Evolutionary conservation across 2,113 vertebrate species (phyloP).

Genomic region (Pao palembangensis): DNA sequence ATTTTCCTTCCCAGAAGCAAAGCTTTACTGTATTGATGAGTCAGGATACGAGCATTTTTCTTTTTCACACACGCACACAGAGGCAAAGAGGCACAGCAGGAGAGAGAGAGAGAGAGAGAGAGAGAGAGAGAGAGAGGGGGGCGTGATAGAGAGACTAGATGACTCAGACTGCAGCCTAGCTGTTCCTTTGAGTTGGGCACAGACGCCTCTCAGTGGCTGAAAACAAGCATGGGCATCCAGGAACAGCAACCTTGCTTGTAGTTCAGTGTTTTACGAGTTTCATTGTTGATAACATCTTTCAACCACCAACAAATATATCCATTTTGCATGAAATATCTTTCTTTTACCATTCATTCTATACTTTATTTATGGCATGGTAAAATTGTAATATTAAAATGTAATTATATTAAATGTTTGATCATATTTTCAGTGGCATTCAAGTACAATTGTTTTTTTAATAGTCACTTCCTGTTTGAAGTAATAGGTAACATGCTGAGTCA

Average conservation of each 20-base stretch:
- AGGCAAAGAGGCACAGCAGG: conserved; percentile 1
- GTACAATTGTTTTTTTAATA: neutral
- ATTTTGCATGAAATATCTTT: neutral
- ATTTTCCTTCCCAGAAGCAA: conserved; percentile 26
- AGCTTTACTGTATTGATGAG: conserved; percentile 36
- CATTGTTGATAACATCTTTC: neutral
- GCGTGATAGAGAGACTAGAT: conserved; percentile 18
- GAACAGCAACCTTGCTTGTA: neutral
- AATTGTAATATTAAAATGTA: no score
- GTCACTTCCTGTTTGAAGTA: neutral
- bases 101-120: neutral
- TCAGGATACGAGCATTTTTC: conserved; percentile 30
- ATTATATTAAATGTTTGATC: no score
- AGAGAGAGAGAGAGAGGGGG: neutral
- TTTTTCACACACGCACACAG: conserved; percentile 2
- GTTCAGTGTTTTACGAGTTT: neutral
- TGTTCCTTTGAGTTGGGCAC: conserved; percentile 41
- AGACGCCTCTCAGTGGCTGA: conserved; percentile 66
- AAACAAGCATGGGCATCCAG: conserved; percentile 4
- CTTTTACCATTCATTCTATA: neutral
- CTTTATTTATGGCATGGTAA: no score
- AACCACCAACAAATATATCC: neutral
- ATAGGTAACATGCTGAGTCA: neutral
- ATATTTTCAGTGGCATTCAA: no score
- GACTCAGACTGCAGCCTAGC: conserved; percentile 36